Evolutionary conservation across 1,140 invertebrate genomes (phyloP), one percentile per base, ranked within the genome.

Genomic region (Phenacoccus solenopsis): DNA sequence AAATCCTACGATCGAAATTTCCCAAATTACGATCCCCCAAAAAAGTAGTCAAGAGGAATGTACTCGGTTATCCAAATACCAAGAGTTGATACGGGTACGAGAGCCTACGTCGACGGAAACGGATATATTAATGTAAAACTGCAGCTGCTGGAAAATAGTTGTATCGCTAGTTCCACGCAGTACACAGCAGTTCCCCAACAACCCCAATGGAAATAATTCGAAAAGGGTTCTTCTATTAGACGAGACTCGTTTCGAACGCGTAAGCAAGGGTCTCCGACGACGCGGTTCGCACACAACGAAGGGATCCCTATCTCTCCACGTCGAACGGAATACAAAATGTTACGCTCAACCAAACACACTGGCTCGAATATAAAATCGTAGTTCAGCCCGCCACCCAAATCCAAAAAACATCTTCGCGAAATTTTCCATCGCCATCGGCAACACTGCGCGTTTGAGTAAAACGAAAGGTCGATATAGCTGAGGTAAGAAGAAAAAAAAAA

Each of bases 91-190:
- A n/a, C n/a, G n/a, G n/a, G n/a, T n/a, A n/a, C n/a, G n/a, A n/a
- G n/a, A n/a, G n/a, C n/a, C n/a, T n/a, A n/a, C n/a, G n/a, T n/a
- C 59, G 59, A 64, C 59, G 59, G 59, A 64, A 64, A 64, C 59
- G 59, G 59, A 64, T 64, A 64, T 64, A 24, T 24, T 24, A 38
- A n/a, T 9, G 2, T 10, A 13, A 24, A 27, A 64, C 59, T 64
- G 59, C 59, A 64, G 59, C 59, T 64, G 59, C 59, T 64, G 59
- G 25, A 64, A 64, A 64, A 64, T 64, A 22, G 59, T 64, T 24
- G 3, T n/a, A n/a, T 3, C 13, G 38, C 16, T 64, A 24, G 59
- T 64, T 64, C 25, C 25, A 24, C 59, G 4, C 22, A 9, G 59
- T 10, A 59, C 16, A 22, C 7, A 4, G 20, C 56, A 32, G 38